Conservation (phyloP, 1,140 invertebrate species). For the Cryptotermes secundus region DNA sequence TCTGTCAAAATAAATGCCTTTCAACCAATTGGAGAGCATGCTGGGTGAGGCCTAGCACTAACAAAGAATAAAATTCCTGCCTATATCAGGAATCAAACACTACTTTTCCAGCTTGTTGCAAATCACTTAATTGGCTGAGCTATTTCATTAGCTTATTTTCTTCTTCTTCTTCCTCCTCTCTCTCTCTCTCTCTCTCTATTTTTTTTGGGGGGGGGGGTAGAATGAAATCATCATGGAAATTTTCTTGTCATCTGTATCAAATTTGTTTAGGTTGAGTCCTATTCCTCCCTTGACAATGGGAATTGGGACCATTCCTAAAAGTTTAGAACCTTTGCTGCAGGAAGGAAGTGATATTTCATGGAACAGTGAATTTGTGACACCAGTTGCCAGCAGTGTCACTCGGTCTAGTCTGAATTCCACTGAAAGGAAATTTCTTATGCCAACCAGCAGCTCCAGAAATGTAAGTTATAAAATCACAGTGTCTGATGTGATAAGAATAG, state of each 20-base stretch:
- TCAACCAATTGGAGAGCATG: no score
- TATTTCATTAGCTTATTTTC: neutral
- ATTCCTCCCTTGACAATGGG: neutral
- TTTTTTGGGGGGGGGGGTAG: neutral
- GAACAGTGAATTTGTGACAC: neutral
- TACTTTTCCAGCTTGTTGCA: neutral
- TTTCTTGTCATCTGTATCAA: neutral
- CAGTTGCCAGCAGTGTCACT: neutral
- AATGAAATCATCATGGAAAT: no score
- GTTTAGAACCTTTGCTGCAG: neutral
- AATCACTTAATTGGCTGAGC: neutral
- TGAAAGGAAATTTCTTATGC: neutral
- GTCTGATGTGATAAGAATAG: no score
- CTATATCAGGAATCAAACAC: neutral
- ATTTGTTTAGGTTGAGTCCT: neutral
- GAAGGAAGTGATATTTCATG: neutral
- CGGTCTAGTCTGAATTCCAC: neutral
- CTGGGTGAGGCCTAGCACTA: no score
- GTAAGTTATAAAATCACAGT: neutral
- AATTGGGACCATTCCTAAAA: neutral
- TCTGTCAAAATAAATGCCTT: no score
- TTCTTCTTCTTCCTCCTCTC: no score
- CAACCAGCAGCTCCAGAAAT: neutral
- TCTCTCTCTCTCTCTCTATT: no score
- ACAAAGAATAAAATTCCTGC: neutral